A percentile compares a stretch with the other conserved stretches of the same genome.
phyloP scores from a whole-genome alignment of 2,888 invertebrate genomes.

The Synergus laeviventris region DNA sequence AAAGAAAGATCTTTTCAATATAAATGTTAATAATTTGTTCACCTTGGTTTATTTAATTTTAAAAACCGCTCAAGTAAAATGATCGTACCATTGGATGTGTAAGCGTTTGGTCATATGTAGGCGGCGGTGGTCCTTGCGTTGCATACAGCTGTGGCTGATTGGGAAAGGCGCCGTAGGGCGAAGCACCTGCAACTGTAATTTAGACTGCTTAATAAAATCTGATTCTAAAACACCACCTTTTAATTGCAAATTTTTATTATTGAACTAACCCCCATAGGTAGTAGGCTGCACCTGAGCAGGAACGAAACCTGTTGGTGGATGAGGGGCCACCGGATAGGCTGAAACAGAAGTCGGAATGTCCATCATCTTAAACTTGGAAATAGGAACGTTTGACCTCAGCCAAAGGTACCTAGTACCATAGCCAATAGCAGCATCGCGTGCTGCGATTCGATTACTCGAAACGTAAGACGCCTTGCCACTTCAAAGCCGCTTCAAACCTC shows the following conservation, averaged over 20 bases:
- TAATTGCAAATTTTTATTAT: neutral
- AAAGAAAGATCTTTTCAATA: too few relatives aligned
- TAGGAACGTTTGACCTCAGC: constrained; percentile 59
- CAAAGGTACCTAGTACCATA: constrained; percentile 73
- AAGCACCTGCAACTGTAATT: constrained; percentile 79
- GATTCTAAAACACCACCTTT: neutral
- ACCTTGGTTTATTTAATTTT: too few relatives aligned
- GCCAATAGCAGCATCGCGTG: constrained; percentile 62
- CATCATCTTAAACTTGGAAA: constrained; percentile 42
- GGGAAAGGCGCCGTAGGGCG: constrained; percentile 80
- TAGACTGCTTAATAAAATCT: neutral
- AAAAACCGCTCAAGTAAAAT: constrained; percentile 47
- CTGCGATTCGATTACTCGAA: constrained; percentile 18
- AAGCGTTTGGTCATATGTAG: constrained; percentile 84
- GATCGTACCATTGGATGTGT: constrained; percentile 79
- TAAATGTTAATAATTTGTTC: too few relatives aligned
- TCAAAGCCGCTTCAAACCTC: constrained; percentile 27
- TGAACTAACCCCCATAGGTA: constrained; percentile 71
- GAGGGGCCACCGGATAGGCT: constrained; percentile 75
- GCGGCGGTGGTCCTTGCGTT: constrained; percentile 82
- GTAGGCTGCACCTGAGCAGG: constrained; percentile 73
- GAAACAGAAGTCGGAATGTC: constrained; percentile 69
- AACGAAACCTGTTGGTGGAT: constrained; percentile 74
- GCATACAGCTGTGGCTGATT: constrained; percentile 81
- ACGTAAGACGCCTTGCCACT: constrained; percentile 27